Evolutionary conservation across 2,113 vertebrate species (phyloP).

Genomic region (Cyrtonyx montezumae): DNA sequence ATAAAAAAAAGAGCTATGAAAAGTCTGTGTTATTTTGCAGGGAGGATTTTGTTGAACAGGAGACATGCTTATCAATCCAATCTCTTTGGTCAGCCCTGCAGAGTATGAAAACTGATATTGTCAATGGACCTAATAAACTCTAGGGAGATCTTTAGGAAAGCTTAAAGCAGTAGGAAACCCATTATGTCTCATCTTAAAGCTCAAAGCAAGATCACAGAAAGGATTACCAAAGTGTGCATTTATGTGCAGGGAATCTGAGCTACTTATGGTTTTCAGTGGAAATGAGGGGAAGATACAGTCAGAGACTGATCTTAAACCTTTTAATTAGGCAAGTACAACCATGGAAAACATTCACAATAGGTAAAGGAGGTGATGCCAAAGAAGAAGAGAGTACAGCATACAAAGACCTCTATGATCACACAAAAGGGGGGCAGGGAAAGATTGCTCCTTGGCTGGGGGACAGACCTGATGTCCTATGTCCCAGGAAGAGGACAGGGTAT

Average conservation of each 20-base stretch:
- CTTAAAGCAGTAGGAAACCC: not conserved
- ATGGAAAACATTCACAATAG: fast-evolving
- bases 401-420: not conserved
- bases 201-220: not conserved
- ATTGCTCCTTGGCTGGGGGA: not conserved
- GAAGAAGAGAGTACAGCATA: not conserved
- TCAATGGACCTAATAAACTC: not conserved
- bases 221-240: not conserved
- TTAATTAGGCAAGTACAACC: not conserved
- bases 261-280: not conserved
- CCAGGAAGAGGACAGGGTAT: not conserved
- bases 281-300: not conserved
- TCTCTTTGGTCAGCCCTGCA: not conserved
- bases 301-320: not conserved
- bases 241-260: not conserved
- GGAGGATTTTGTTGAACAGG: not conserved
- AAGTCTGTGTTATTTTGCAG: not conserved
- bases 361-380: not conserved
- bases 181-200: not conserved
- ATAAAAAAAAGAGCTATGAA: not conserved
- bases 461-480: not conserved
- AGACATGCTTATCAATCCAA: not conserved
- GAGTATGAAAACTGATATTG: not conserved
- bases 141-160: not conserved
- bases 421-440: not conserved